Evolutionary conservation across 2,888 invertebrate genomes (phyloP).

Genomic region (Acanthacorydalis orientalis): DNA sequence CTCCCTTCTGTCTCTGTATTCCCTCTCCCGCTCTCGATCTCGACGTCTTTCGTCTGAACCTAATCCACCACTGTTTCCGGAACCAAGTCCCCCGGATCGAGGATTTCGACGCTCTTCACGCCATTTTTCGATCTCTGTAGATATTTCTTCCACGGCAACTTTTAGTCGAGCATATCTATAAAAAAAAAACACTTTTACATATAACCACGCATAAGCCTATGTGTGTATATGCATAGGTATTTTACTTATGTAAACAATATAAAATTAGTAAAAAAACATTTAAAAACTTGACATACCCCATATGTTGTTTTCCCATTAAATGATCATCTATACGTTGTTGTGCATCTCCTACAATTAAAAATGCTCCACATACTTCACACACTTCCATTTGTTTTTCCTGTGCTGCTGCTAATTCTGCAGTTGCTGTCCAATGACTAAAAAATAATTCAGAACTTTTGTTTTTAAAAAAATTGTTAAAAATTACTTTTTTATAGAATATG

Average conservation of each 20-base stretch:
- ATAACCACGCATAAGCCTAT: no score
- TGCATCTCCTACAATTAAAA: constrained; percentile 97
- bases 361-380: constrained; percentile 95
- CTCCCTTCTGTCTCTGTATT: constrained; percentile 19
- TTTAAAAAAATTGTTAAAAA: not conserved
- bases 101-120: constrained; percentile 27
- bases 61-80: constrained; percentile 14
- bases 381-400: constrained; percentile 99
- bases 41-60: constrained; percentile 21
- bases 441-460: not conserved
- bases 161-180: constrained; percentile 46
- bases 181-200: not conserved
- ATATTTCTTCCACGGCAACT: constrained; percentile 50
- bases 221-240: no score
- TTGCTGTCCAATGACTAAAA: constrained; percentile 47
- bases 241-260: not conserved
- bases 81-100: constrained; percentile 11
- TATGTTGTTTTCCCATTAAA: constrained; percentile 95
- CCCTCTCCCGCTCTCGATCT: constrained; percentile 23
- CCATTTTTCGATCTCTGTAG: constrained; percentile 39
- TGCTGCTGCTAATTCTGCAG: constrained; percentile 68
- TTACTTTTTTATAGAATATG: no score
- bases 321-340: constrained; percentile 97
- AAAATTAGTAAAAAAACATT: not conserved
- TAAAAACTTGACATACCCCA: constrained; percentile 55